phyloP scores from a whole-genome alignment of 2,888 invertebrate species.

The Agonopterix subpropinquella region DNA sequence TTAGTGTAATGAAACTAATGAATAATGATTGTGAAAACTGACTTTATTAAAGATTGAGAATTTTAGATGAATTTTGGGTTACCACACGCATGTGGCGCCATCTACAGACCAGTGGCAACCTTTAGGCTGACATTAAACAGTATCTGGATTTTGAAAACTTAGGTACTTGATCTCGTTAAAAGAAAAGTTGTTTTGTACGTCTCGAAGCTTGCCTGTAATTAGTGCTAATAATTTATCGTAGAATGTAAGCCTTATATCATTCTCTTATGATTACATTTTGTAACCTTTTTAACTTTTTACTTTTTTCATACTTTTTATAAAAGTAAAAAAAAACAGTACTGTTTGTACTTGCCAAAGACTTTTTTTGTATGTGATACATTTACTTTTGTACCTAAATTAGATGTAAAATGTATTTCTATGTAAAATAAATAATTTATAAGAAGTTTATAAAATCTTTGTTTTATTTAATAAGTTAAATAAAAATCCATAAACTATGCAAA shows the following conservation, averaged over 20 bases:
- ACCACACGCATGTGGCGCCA: too few relatives aligned
- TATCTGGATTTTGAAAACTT: too few relatives aligned
- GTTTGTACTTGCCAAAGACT: slow-evolving; percentile 70
- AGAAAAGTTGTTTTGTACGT: neutral
- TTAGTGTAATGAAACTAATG: neutral
- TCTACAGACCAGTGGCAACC: too few relatives aligned
- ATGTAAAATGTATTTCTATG: slow-evolving; percentile 49
- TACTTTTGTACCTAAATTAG: slow-evolving; percentile 55
- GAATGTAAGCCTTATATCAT: slow-evolving; percentile 10
- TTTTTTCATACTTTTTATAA: slow-evolving; percentile 32
- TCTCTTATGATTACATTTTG: slow-evolving; percentile 6
- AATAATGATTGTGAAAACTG: neutral
- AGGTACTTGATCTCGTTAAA: too few relatives aligned
- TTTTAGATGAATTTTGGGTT: too few relatives aligned
- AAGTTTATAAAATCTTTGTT: slow-evolving; percentile 14
- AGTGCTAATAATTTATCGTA: slow-evolving; percentile 22
- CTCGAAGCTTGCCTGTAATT: slow-evolving; percentile 20
- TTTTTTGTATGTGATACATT: slow-evolving; percentile 70
- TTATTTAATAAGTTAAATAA: neutral
- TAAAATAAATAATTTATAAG: slow-evolving; percentile 27
- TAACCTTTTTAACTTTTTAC: slow-evolving; percentile 14
- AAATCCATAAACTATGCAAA: too few relatives aligned
- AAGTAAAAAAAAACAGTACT: slow-evolving; percentile 36
- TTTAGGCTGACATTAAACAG: too few relatives aligned
- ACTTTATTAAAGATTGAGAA: neutral